Base-by-base conservation (phyloP, 2,797 vertebrate genomes). In the Salmo trutta region DNA sequence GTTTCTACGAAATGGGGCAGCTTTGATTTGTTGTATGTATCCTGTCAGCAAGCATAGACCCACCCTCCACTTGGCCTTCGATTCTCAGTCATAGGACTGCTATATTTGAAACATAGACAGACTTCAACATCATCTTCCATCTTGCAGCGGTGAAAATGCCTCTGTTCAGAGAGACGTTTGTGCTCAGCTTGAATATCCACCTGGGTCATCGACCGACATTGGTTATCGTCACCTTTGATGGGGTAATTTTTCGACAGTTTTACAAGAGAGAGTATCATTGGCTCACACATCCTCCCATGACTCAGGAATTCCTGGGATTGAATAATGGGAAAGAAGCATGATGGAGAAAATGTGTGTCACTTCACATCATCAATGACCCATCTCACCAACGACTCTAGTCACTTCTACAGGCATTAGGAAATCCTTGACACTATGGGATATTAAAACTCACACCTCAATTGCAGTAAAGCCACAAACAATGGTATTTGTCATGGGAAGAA, bases 261-360 rank as follows among this genome's bases (percentile, higher is more conserved):
- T 24, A 77, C 70, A 75, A 85, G 77, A 75, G 77, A 70, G 83
- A 87, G 78, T 77, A 90, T 91, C 86, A 91, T 88, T 33, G 31
- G 31, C 31, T 33, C 31, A 33, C 31, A 33, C 31, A 0, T 91
- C 82, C 83, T 85, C 81, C 86, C 82, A 82, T 87, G 86, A 91
- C 89, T 90, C 85, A 77, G 87, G 86, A 88, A 87, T 88, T 88
- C 88, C 51, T 90, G 88, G 86, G 86, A 87, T 82, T 83, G 85
- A 92, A 86, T 87, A 90, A 91, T 89, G 87, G 53, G 82, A 82
- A 82, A 82, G 66, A 29, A 82, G 78, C n/a, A 59, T 59, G 54
- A n/a, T 16, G n/a, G 54, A 14, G n/a, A 59, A 59, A 17, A 16
- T 59, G 54, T 59, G 54, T 59, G 54, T 59, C 54, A 3, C 16